These are phyloP conservation scores for Halcyon leucocephala DNA, from an alignment of 2,797 vertebrate genomes.

Conservation along the genomic window DNA sequence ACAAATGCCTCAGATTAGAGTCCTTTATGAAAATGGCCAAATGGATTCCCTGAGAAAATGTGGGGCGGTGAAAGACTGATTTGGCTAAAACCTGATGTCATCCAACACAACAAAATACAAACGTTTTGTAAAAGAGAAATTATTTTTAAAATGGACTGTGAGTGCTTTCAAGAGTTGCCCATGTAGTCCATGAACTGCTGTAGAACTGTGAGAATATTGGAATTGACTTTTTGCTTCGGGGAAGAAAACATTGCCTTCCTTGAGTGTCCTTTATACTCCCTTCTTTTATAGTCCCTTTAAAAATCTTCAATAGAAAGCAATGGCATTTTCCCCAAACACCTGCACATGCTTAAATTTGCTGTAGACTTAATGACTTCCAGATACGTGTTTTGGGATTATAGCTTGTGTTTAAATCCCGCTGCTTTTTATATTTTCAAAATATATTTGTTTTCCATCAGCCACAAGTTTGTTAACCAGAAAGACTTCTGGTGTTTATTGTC, in stretches of 20 bases:
- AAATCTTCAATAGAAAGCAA: conserved; percentile 40
- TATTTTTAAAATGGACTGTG: not conserved
- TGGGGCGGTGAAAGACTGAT: not conserved
- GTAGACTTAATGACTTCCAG: conserved; percentile 35
- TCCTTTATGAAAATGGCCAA: not conserved
- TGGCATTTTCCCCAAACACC: conserved; percentile 33
- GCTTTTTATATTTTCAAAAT: conserved; percentile 43
- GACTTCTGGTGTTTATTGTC: conserved; percentile 41
- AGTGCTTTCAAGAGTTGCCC: not conserved
- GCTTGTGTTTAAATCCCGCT: not conserved
- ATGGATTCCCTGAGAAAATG: not conserved
- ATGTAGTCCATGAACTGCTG: not conserved
- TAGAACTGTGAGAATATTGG: conserved; percentile 34
- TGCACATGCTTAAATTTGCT: conserved; percentile 33
- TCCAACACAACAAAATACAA: not conserved
- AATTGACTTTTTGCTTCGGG: conserved; percentile 46
- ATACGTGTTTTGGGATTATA: conserved; percentile 9
- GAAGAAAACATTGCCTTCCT: conserved; percentile 41
- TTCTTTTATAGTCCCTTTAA: conserved; percentile 9
- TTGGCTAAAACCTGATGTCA: not conserved
- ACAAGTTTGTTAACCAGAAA: conserved; percentile 33
- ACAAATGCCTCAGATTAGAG: not conserved
- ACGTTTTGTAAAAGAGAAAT: not conserved
- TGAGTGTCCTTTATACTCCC: conserved; percentile 12
- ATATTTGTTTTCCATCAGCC: conserved; percentile 21